A percentile compares a stretch with the other conserved stretches of the same genome.
phyloP scores from a whole-genome alignment of 1,140 invertebrate species.

The Eriocheir sinensis region DNA sequence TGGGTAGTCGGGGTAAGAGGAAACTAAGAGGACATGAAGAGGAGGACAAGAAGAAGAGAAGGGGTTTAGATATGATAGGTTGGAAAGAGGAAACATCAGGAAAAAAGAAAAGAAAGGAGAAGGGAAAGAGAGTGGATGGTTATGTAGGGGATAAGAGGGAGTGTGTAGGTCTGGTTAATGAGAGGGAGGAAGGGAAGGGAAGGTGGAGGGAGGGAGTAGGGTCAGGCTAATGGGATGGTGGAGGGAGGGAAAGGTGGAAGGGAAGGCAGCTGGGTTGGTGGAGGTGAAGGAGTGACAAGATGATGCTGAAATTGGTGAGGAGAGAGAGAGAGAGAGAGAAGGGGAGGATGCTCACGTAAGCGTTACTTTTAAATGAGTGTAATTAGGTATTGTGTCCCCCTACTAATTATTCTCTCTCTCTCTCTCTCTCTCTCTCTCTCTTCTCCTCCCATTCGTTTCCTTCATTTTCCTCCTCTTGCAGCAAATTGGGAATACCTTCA shows the following conservation, averaged over 20 bases:
- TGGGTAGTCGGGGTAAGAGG: neutral
- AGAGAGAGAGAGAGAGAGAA: neutral
- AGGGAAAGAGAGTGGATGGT: neutral
- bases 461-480: neutral
- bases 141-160: neutral
- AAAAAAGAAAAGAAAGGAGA: neutral
- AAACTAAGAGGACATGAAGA: neutral
- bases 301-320: constrained; percentile 1
- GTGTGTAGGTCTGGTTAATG: too few relatives aligned
- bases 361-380: too few relatives aligned
- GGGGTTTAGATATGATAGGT: neutral
- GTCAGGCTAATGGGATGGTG: neutral
- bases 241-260: too few relatives aligned
- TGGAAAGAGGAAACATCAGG: neutral
- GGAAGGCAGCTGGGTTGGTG: neutral
- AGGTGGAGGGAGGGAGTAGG: too few relatives aligned
- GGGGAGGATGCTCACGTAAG: neutral
- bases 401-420: constrained; percentile 59
- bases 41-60: neutral
- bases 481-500: neutral
- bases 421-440: constrained; percentile 60
- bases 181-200: too few relatives aligned
- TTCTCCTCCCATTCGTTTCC: constrained; percentile 1
- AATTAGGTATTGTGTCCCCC: too few relatives aligned
- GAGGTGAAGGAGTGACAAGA: neutral